These are phyloP conservation scores for Dryocosmus kuriphilus DNA, from an alignment of 2,888 invertebrate genomes.

Conservation along the genomic window DNA sequence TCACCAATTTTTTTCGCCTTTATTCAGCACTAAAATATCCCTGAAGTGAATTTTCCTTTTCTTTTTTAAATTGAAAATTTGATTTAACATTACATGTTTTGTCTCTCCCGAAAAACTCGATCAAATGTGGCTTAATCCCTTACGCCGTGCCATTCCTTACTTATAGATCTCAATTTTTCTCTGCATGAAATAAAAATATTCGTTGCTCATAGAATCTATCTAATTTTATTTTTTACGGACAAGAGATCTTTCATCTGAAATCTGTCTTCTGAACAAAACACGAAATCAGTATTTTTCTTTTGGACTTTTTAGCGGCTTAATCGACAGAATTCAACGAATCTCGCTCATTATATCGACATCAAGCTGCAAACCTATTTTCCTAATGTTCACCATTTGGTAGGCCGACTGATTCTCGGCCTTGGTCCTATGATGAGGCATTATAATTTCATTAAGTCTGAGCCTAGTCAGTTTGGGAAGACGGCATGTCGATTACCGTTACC, in stretches of 20 bases:
- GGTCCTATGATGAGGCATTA: slow-evolving; percentile 59
- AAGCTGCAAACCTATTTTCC: slow-evolving; percentile 58
- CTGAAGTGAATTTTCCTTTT: too few relatives aligned
- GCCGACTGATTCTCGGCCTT: slow-evolving; percentile 43
- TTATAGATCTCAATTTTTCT: too few relatives aligned
- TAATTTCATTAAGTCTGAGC: slow-evolving; percentile 68
- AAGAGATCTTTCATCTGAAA: neutral
- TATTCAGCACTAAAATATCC: too few relatives aligned
- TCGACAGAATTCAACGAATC: slow-evolving; percentile 58
- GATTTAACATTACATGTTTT: too few relatives aligned
- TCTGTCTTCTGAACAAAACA: neutral
- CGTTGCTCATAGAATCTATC: neutral
- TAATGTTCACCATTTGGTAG: slow-evolving; percentile 66
- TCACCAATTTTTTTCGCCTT: too few relatives aligned
- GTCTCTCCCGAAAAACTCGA: too few relatives aligned
- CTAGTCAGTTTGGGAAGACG: neutral
- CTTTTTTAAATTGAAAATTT: too few relatives aligned
- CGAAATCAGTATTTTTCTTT: neutral
- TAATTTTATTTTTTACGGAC: neutral
- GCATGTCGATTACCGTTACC: slow-evolving; percentile 13
- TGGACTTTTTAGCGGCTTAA: neutral
- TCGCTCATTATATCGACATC: slow-evolving; percentile 70
- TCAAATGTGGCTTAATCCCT: too few relatives aligned
- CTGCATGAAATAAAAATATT: too few relatives aligned
- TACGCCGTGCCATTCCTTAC: too few relatives aligned